phyloP scores from a whole-genome alignment of 2,888 invertebrate species.

The Melieria picta region DNA sequence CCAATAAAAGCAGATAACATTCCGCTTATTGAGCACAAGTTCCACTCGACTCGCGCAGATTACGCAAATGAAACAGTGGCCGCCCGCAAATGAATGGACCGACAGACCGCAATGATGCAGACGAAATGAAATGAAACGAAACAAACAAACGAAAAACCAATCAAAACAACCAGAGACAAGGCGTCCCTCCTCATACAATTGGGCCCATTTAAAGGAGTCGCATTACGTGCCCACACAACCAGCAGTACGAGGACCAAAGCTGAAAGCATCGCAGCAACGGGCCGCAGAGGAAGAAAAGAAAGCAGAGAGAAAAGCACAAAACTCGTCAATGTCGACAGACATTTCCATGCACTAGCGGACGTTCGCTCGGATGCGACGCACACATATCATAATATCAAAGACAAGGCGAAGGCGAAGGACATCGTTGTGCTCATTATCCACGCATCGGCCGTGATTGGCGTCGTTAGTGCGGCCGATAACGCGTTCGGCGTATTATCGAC shows the following conservation, averaged over 20 bases:
- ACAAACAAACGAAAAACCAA: slow-evolving; percentile 5
- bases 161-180: neutral
- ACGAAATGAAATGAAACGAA: neutral
- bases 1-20: slow-evolving; percentile 2
- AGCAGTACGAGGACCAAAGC: no score
- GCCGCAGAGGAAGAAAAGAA: neutral
- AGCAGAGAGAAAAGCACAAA: neutral
- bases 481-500: neutral
- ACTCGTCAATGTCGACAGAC: neutral
- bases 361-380: no score
- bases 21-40: neutral
- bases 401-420: neutral
- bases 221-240: neutral
- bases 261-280: neutral
- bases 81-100: neutral
- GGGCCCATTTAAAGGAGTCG: neutral
- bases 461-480: neutral
- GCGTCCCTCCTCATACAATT: neutral
- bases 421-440: neutral
- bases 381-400: neutral
- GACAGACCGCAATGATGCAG: neutral
- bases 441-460: neutral
- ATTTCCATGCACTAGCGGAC: no score
- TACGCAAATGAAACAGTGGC: neutral
- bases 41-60: neutral